Base-by-base conservation (phyloP, 2,888 invertebrate species). In the Ceraclea dissimilis region DNA sequence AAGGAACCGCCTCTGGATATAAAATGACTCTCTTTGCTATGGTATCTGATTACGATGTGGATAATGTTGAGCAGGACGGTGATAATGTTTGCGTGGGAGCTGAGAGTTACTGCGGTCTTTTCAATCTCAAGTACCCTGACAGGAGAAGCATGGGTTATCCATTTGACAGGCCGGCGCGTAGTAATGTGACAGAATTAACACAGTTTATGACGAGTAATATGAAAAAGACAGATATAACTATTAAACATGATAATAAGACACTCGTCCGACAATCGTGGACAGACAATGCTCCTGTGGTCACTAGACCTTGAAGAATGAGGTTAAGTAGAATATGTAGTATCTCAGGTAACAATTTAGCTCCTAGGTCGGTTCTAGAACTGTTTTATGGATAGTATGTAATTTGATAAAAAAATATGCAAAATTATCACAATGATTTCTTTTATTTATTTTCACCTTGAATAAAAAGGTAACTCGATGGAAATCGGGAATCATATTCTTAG, bases 191-290 rank as follows among this genome's bases (percentile, higher is more conserved):
- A 63, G 78, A 76, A 2, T 66, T 86, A 59, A 65, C 70, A 16
- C 77, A 81, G 63, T 86, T 86, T 70, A 65, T 83, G 26, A 84
- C 84, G 1, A 75, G 80, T 2, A 86, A 86, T 65, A 86, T 86
- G 85, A 69, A 73, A 43, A 71, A 77, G 1, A 71, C 74, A 43
- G 79, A 81, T 60, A 74, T 83, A 11, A 70, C 62, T 20, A 76
- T 85, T 50, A 69, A 69, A 34, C 81, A 80, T 64, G 71, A 71
- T 17, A 77, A 84, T 58, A 68, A 70, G 20, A 68, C 70, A 2
- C 66, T 70, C 2, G 52, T 58, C 2, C 20, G 49, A 46, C 6
- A 4, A 18, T 8, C 13, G 5, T 13, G 2, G 4, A 5, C 5
- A 8, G 39, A 26, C 10, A 6, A 4, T 6, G 10, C 26, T 6